phyloP scores from a whole-genome alignment of 2,797 vertebrate species.

The Bryconaethiops microstoma region DNA sequence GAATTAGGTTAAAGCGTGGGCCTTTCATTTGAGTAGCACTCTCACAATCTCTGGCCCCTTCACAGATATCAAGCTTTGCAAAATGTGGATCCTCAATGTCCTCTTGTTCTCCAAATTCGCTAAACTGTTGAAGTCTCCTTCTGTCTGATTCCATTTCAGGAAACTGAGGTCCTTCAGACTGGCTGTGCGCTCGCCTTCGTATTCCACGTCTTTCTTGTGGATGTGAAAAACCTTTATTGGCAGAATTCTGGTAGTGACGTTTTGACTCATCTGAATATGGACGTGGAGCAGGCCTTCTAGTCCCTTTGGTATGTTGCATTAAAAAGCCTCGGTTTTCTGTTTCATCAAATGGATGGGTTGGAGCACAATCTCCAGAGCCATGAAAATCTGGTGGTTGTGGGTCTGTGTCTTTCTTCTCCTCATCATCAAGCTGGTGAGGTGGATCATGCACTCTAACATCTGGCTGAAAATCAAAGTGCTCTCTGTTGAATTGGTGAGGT shows the following conservation, averaged over 20 bases:
- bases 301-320: neutral
- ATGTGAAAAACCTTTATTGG: constrained; percentile 11
- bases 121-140: constrained; percentile 37
- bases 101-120: constrained; percentile 19
- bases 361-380: constrained; percentile 9
- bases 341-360: constrained; percentile 16
- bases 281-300: neutral
- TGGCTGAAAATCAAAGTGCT: constrained; percentile 54
- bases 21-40: constrained; percentile 32
- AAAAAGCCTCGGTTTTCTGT: constrained; percentile 43
- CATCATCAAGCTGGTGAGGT: constrained; percentile 63
- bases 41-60: constrained; percentile 19
- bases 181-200: constrained; percentile 65
- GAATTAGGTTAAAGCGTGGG: constrained; percentile 22
- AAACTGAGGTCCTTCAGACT: constrained; percentile 62
- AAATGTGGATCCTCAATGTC: constrained; percentile 7
- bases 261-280: constrained; percentile 15
- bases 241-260: neutral
- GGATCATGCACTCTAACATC: constrained; percentile 70
- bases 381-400: neutral
- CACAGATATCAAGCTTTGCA: constrained; percentile 23
- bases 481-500: constrained; percentile 63
- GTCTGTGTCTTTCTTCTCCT: constrained; percentile 20
- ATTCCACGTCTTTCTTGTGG: constrained; percentile 11
- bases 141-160: constrained; percentile 31